phyloP scores from a whole-genome alignment of 2,113 vertebrate species.

The Ranitomeya variabilis region DNA sequence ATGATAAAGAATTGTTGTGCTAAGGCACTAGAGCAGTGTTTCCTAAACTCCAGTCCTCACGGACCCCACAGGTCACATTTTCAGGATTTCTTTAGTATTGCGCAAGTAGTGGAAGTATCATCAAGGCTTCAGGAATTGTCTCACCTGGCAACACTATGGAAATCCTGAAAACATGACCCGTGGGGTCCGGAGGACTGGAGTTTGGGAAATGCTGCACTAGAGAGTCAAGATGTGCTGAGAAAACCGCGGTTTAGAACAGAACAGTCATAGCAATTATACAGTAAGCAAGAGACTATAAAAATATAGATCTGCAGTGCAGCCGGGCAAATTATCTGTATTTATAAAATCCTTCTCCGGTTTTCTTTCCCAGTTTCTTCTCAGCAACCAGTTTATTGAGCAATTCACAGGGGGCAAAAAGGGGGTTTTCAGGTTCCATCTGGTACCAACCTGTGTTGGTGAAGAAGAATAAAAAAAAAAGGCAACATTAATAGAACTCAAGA shows the following conservation, averaged over 20 bases:
- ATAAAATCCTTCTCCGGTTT: slow-evolving; percentile 94
- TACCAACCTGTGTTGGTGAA: slow-evolving; percentile 82
- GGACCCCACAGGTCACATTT: too few species aligned
- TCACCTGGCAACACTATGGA: too few species aligned
- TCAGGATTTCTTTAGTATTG: too few species aligned
- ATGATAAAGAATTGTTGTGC: slow-evolving; percentile 39
- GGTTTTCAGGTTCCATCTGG: slow-evolving; percentile 77
- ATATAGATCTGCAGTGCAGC: slow-evolving; percentile 15
- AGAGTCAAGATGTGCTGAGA: slow-evolving; percentile 59
- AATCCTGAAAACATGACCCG: too few species aligned
- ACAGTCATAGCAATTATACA: neutral
- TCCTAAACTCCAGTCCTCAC: too few species aligned
- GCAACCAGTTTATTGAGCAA: slow-evolving; percentile 85
- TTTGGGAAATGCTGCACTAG: slow-evolving; percentile 63
- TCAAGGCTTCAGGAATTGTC: too few species aligned
- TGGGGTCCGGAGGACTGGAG: too few species aligned
- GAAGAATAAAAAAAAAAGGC: neutral
- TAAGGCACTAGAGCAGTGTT: slow-evolving; percentile 69
- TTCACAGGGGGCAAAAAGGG: slow-evolving; percentile 78
- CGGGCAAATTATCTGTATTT: slow-evolving; percentile 80
- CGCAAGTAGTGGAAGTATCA: too few species aligned
- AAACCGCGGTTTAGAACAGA: neutral
- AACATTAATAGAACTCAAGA: neutral
- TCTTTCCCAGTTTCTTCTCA: slow-evolving; percentile 90
- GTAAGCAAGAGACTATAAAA: slow-evolving; percentile 24